Evolutionary conservation across 2,113 vertebrate species (phyloP), one percentile per base, ranked within the genome.

Genomic region (Coracopsis vasa): DNA sequence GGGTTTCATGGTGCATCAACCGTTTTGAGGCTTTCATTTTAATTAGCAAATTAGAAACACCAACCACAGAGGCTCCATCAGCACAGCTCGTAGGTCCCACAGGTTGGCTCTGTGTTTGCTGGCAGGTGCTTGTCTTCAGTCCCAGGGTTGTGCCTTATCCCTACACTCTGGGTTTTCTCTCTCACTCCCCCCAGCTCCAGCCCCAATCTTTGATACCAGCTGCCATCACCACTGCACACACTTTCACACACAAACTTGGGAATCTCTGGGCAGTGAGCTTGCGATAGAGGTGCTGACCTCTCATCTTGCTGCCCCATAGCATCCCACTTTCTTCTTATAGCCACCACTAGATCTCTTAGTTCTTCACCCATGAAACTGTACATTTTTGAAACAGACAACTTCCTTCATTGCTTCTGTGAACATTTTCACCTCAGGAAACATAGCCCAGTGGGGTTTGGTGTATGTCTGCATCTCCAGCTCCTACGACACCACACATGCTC

Each of bases 41-140:
- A 64, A 82, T 27, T 35, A 58, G 19, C 37, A 50, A 45, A 35
- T 50, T 56, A 41, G 56, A 69, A 72, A 31, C 29, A 74, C 23
- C n/a, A 13, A 8, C 25, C 0, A 1, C 47, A 47, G 65, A 67
- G 48, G 42, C 42, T 41, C 48, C 62, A 47, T 28, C 58, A 61
- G 56, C 65, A 61, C 0, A 0, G 37, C 18, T 24, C 7, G 29
- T 17, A 65, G 15, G 45, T 86, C 51, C 61, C 1, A 0, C n/a
- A 47, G 61, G 14, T 15, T 33, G 37, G 39, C 11, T 69, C 27
- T 73, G 31, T 48, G 41, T 61, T 39, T 72, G 53, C 39, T 21
- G 50, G 29, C 19, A 94, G 42, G 28, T 24, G 10, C 15, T 44
- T 67, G 16, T 27, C 31, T 53, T 60, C 33, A 77, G 54, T 44